These are phyloP conservation scores for Xenops minutus DNA, from an alignment of 2,797 vertebrate species.

Conservation along the genomic window DNA sequence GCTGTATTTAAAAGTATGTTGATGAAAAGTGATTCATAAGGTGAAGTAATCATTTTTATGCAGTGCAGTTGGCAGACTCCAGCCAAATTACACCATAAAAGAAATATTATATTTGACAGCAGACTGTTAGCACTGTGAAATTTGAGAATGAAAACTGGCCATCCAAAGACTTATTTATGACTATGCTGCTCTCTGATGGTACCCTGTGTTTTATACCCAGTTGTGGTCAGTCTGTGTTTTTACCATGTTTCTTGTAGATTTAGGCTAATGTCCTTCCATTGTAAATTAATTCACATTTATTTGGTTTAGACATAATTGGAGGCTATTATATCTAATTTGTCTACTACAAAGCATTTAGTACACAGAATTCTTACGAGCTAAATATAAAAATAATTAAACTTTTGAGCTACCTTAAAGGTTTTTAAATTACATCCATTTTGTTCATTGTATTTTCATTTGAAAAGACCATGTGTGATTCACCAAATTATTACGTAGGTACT, in stretches of 20 bases:
- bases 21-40: conserved; percentile 64
- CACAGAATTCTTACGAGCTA: not conserved
- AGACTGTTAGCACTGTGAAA: conserved; percentile 9
- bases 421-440: not conserved
- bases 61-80: conserved; percentile 25
- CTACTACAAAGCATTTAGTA: not conserved
- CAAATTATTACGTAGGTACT: not conserved
- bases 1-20: conserved; percentile 39
- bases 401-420: not conserved
- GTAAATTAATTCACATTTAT: not conserved
- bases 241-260: not conserved
- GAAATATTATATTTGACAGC: conserved; percentile 55
- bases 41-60: conserved; percentile 56
- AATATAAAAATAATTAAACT: not conserved
- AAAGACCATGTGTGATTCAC: not conserved
- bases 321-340: not conserved
- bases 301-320: not conserved
- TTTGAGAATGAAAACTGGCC: not conserved
- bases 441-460: not conserved
- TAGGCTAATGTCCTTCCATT: not conserved
- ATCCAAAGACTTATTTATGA: not conserved
- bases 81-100: conserved; percentile 48
- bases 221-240: not conserved
- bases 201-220: not conserved
- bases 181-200: not conserved